These are phyloP conservation scores for Poliocrania exsul DNA, from an alignment of 2,797 vertebrate species.

Conservation along the genomic window DNA sequence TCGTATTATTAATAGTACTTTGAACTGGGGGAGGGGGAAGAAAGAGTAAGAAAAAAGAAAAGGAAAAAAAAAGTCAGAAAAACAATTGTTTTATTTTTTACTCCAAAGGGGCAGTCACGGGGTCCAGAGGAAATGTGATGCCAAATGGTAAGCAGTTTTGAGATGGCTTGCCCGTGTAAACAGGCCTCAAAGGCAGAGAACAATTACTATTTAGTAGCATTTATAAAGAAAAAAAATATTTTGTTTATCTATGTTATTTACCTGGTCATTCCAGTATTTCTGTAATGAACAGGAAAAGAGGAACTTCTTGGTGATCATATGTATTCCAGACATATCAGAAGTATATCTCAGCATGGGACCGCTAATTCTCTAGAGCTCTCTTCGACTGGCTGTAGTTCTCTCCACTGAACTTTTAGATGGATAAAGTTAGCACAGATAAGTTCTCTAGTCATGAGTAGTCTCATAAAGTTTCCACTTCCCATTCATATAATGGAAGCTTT, in stretches of 20 bases:
- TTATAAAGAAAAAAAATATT: neutral
- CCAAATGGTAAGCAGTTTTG: neutral
- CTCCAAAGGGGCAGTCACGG: neutral
- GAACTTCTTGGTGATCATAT: neutral
- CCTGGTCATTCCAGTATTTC: rapidly evolving
- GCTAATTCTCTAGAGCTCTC: neutral
- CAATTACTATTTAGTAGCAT: neutral
- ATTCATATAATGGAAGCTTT: neutral
- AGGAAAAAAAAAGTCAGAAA: too few species aligned
- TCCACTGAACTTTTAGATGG: neutral
- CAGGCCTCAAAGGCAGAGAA: neutral
- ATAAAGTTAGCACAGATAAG: neutral
- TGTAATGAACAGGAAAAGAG: neutral
- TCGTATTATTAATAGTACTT: neutral
- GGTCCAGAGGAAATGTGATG: neutral
- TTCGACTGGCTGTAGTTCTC: neutral
- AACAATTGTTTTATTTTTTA: neutral
- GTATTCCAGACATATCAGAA: neutral
- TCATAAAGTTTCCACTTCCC: neutral
- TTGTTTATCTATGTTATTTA: neutral
- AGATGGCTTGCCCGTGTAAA: neutral
- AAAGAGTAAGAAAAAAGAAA: rapidly evolving
- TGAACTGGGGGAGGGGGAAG: rapidly evolving
- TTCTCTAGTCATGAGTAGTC: neutral
- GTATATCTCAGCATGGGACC: neutral